Evolutionary conservation across 2,113 vertebrate species (phyloP), one percentile per base, ranked within the genome.

Genomic region (Phoenicopterus ruber): DNA sequence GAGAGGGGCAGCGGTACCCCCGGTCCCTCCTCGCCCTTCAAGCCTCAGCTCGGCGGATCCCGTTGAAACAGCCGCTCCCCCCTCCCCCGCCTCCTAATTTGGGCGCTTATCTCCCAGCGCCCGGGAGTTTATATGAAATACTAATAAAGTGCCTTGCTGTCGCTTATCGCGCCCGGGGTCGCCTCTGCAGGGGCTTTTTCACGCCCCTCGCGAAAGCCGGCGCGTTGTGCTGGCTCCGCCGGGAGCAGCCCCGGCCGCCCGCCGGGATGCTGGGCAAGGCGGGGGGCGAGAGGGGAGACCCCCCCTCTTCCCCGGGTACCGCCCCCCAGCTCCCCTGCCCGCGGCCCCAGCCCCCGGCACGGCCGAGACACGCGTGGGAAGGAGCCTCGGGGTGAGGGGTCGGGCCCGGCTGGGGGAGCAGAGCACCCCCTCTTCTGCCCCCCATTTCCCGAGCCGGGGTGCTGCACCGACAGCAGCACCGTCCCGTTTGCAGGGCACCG

Each of bases 51-150:
- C 34, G 8, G 13, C 19, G 29, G 18, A 67, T 63, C 82, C 44
- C 16, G 5, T 44, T 87, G 40, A 31, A 74, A 10, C 32, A 67
- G 42, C 46, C 32, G 5, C 77, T 55, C n/a, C 58, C 29, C 22
- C 17, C 29, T 8, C 63, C 46, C 38, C 22, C 19, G 6, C 25
- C 72, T 34, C 62, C 65, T 54, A 70, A 89, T 97, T 93, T 86
- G 65, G 87, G 81, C 28, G 42, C 74, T 92, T 95, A 80, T 93
- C 79, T 93, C 44, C 82, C 82, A 40, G 86, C 59, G 26, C 74
- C 67, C n/a, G 49, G 47, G 88, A 83, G 76, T 91, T 94, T 90
- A 36, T 91, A 92, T 58, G 72, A 94, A 94, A 90, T 62, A 57
- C 54, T 77, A 90, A 92, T 57, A 82, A 92, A 94, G 94, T 80